Percentiles rank a stretch among this genome's conserved stretches.
Conservation (phyloP, 1,140 invertebrate genomes). For the Aleiodes sp. region DNA sequence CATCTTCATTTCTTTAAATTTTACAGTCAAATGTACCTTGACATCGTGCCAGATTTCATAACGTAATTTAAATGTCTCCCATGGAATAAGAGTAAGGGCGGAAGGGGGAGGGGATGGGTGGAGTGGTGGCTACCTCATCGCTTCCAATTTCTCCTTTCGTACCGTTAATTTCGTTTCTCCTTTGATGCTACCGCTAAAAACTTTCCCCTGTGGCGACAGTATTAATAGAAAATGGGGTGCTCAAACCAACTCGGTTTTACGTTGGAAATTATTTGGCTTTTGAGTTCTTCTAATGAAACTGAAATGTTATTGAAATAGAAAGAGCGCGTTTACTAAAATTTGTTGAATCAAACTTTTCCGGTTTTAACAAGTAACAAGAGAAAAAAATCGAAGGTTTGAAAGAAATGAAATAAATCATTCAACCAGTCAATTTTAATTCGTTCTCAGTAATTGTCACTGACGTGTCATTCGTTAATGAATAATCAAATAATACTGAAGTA, state of each 20-base stretch:
- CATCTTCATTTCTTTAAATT: neutral
- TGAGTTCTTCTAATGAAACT: neutral
- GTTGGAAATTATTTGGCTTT: neutral
- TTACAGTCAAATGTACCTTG: constrained; percentile 7
- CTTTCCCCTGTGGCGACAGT: constrained; percentile 15
- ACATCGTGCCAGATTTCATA: constrained; percentile 41
- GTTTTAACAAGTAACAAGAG: no score
- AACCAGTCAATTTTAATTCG: neutral
- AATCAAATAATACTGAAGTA: neutral
- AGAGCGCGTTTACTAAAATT: no score
- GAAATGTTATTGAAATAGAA: neutral
- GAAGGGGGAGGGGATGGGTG: neutral
- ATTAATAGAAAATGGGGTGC: constrained; percentile 10
- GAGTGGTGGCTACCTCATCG: constrained; percentile 6
- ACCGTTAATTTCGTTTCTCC: constrained; percentile 7
- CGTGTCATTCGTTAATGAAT: neutral
- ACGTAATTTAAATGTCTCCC: constrained; percentile 24
- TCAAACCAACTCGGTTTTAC: neutral
- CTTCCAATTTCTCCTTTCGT: constrained; percentile 26
- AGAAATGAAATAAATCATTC: no score
- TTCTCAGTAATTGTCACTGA: neutral
- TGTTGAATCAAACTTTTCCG: no score
- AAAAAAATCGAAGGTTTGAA: neutral
- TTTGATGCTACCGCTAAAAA: constrained; percentile 25
- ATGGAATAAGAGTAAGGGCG: no score